Base-by-base conservation (phyloP, 2,113 vertebrate species). In the Dromiciops gliroides region DNA sequence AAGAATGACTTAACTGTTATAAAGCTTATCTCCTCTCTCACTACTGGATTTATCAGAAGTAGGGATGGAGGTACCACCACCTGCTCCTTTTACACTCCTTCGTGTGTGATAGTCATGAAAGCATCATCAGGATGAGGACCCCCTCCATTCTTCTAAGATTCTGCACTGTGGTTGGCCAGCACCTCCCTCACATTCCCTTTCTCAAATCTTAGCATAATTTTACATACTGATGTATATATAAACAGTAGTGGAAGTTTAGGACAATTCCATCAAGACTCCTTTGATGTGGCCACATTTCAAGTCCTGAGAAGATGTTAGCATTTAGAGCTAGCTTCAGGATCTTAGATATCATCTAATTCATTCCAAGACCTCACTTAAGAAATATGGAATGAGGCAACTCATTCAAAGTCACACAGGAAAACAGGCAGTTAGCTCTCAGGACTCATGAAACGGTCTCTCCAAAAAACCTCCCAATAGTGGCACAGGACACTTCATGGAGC, bases 61-160 rank as follows among this genome's bases (percentile, higher is more conserved):
- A 93, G 14, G 91, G 94, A 96, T 97, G 96, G 95, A 96, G 95
- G 95, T 90, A 92, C 89, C 96, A 94, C 52, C 90, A 90, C 93
- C 95, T 95, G 89, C 89, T 95, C 96, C 96, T 92, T 67, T 47
- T 92, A 94, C 91, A 96, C 93, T 94, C 95, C 96, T 97, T 96
- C 94, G 92, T n/a, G 95, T 67, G 90, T 75, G 90, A 60, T 92
- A 60, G 51, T 93, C 94, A 89, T 50, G 52, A 51, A 92, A 96
- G 95, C 94, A 91, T 89, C 93, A 93, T 60, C 60, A 56, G 93
- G 90, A 90, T 91, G 93, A 92, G 94, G 90, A 75, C 47, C 0
- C 6, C 52, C 93, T 52, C 83, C 91, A 92, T 95, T 75, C 95
- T 94, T 95, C 91, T 60, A 47, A 48, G 51, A 88, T 95, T 95